Conservation (phyloP, 2,797 vertebrate genomes). For the Phrynocephalus guinanensis region DNA sequence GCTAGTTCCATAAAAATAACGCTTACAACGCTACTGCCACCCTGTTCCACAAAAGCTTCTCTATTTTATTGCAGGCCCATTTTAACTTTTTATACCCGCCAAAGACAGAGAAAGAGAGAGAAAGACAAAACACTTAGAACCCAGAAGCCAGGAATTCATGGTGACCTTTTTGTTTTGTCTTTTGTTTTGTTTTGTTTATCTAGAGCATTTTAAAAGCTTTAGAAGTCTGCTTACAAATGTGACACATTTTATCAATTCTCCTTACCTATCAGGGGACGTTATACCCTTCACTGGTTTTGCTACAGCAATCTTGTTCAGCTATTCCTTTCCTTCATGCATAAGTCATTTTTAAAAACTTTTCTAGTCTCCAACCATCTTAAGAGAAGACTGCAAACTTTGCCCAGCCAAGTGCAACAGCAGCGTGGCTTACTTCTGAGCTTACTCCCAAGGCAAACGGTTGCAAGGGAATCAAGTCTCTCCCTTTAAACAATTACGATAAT, state of each 20-base stretch:
- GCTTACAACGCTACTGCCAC: too few relatives aligned
- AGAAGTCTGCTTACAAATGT: too few relatives aligned
- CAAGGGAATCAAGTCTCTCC: not conserved
- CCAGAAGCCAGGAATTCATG: too few relatives aligned
- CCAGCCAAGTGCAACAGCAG: not conserved
- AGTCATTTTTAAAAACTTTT: not conserved
- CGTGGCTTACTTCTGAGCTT: not conserved
- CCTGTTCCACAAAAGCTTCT: too few relatives aligned
- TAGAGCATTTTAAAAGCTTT: too few relatives aligned
- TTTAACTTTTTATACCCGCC: too few relatives aligned
- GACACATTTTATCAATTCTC: not conserved
- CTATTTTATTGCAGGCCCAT: too few relatives aligned
- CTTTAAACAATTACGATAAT: slow-evolving; percentile 12
- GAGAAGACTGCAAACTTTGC: not conserved
- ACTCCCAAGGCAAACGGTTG: not conserved
- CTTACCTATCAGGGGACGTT: not conserved
- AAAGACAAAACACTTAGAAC: too few relatives aligned
- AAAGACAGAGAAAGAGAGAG: too few relatives aligned
- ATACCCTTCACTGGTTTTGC: not conserved
- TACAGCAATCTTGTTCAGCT: not conserved
- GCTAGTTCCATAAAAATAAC: too few relatives aligned
- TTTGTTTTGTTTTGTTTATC: too few relatives aligned
- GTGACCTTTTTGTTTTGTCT: too few relatives aligned
- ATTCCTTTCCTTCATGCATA: not conserved
- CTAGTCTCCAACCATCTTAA: not conserved